Evolutionary conservation across 2,888 invertebrate genomes (phyloP).

Genomic region (Blomia tropicalis): DNA sequence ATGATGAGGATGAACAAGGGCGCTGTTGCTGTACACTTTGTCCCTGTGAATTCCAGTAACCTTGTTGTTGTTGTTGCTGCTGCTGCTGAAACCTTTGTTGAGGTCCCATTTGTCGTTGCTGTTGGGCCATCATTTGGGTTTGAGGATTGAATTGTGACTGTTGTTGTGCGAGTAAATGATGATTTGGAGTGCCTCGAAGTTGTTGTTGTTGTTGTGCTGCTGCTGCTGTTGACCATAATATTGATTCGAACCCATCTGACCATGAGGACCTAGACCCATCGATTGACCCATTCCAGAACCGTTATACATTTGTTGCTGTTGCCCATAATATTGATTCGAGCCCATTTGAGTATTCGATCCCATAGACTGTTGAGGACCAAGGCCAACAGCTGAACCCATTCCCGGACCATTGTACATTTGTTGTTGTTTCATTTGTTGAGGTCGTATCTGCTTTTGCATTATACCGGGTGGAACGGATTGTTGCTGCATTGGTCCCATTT

Average conservation of each 20-base stretch:
- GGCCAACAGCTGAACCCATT: not conserved
- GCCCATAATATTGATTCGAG: not conserved
- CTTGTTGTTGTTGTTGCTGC: not conserved
- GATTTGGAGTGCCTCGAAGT: not conserved
- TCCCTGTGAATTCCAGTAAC: not conserved
- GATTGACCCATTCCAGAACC: not conserved
- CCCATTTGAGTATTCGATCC: too few relatives aligned
- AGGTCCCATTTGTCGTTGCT: not conserved
- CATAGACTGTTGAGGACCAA: too few relatives aligned
- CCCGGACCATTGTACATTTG: not conserved
- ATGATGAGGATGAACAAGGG: too few relatives aligned
- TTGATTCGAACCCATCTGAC: not conserved
- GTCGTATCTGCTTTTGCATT: not conserved
- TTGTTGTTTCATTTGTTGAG: not conserved
- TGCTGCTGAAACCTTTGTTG: too few relatives aligned
- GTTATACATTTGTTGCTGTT: not conserved
- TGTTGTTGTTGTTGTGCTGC: not conserved
- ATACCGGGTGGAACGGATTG: not conserved
- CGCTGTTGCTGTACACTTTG: not conserved
- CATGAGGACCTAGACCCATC: not conserved
- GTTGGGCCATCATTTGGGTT: not conserved
- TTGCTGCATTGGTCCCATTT: not conserved
- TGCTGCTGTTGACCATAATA: not conserved
- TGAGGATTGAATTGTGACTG: not conserved
- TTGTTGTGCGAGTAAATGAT: not conserved